Conservation (phyloP, 2,888 invertebrate genomes). For the Augochlorella aurata region DNA sequence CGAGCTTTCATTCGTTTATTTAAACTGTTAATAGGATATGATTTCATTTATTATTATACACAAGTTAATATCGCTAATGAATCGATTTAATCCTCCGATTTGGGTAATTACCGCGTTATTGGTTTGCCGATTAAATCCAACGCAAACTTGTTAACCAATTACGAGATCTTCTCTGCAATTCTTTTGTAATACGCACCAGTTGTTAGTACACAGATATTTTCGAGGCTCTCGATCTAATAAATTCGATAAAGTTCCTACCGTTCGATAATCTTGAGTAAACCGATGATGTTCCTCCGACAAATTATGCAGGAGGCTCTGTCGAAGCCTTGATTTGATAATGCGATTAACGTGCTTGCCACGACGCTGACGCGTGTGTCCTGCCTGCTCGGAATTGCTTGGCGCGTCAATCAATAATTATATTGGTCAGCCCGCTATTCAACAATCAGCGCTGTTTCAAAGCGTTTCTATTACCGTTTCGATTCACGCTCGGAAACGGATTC, state of each 20-base stretch:
- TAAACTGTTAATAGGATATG: background rate
- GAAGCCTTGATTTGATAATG: background rate
- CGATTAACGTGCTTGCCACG: background rate
- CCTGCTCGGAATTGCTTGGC: background rate
- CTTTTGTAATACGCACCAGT: background rate
- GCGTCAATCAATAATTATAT: conserved; percentile 16
- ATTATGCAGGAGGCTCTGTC: background rate
- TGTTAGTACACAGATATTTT: background rate
- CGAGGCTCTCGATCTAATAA: background rate
- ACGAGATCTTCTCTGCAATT: background rate
- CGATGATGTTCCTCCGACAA: background rate
- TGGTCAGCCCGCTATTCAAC: background rate
- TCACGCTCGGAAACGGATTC: background rate
- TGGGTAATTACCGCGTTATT: background rate
- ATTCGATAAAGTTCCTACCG: background rate
- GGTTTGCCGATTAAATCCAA: background rate
- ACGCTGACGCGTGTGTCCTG: background rate
- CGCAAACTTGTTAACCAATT: background rate
- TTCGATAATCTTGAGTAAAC: background rate
- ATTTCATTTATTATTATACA: no score
- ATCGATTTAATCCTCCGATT: background rate
- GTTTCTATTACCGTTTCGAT: background rate
- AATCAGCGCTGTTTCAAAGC: background rate
- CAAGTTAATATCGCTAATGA: background rate
- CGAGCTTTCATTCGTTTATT: background rate